Evolutionary conservation across 1,140 invertebrate genomes (phyloP).

Genomic region (Diabrotica virgifera): DNA sequence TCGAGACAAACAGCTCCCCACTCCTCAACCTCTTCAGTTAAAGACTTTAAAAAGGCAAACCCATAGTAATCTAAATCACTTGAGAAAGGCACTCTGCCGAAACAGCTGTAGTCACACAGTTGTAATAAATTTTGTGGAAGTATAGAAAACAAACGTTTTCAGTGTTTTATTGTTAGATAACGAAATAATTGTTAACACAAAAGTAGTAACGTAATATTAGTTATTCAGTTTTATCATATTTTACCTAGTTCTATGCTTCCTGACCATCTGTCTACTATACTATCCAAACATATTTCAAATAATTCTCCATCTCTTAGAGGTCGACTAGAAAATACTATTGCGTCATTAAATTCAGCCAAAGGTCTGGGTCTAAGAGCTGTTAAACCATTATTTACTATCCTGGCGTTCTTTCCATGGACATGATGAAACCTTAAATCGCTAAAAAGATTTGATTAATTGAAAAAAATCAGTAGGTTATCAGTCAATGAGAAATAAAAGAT

Average conservation of each 20-base stretch:
- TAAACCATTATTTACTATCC: constrained; percentile 80
- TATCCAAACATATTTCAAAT: constrained; percentile 89
- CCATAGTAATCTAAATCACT: too few species aligned
- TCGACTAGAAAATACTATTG: constrained; percentile 86
- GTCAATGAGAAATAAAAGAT: neutral
- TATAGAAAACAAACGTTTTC: too few species aligned
- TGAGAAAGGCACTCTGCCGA: too few species aligned
- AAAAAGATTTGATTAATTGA: constrained; percentile 26
- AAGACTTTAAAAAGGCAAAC: too few species aligned
- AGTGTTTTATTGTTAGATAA: too few species aligned
- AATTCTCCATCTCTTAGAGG: constrained; percentile 85
- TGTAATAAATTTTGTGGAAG: too few species aligned
- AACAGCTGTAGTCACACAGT: too few species aligned
- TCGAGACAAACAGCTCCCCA: too few species aligned
- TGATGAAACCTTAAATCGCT: constrained; percentile 86
- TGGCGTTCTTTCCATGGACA: constrained; percentile 84
- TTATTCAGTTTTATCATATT: neutral
- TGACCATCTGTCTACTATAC: constrained; percentile 89
- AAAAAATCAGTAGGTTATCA: too few species aligned
- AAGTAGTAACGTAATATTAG: too few species aligned
- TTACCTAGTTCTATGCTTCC: constrained; percentile 75
- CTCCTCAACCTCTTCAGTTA: too few species aligned
- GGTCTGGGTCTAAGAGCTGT: constrained; percentile 83
- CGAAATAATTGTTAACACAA: too few species aligned
- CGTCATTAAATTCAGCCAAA: constrained; percentile 90